These are phyloP conservation scores for Leptobrachium leishanense DNA, from an alignment of 2,113 vertebrate species.

Conservation along the genomic window DNA sequence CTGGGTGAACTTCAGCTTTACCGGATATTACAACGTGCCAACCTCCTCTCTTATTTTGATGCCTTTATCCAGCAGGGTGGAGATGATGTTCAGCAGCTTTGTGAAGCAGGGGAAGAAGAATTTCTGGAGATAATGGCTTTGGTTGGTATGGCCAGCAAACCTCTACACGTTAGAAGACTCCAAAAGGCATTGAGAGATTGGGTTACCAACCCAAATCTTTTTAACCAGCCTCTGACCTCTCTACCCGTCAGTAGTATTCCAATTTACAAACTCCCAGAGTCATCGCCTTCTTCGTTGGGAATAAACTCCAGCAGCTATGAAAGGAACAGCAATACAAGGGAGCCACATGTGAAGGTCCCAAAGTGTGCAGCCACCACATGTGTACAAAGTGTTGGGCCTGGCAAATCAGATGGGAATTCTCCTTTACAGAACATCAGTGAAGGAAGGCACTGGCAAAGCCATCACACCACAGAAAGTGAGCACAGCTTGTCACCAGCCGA, in stretches of 20 bases:
- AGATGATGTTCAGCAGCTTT: conserved; percentile 96
- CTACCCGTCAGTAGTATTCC: conserved; percentile 97
- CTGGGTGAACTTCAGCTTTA: conserved; percentile 97
- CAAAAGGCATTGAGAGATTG: conserved; percentile 97
- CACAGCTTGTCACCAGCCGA: conserved; percentile 88
- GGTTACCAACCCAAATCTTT: conserved; percentile 95
- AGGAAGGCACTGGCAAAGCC: conserved; percentile 81
- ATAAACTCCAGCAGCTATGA: conserved; percentile 72
- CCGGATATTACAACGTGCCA: conserved; percentile 92
- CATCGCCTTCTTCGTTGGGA: conserved; percentile 70
- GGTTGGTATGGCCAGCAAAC: conserved; percentile 97
- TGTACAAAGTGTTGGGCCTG: conserved; percentile 70
- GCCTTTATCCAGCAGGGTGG: conserved; percentile 98
- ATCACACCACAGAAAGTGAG: conserved; percentile 85
- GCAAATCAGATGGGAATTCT: conserved; percentile 70
- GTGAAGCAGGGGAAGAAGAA: conserved; percentile 95
- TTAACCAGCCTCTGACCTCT: conserved; percentile 94
- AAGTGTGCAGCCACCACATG: conserved; percentile 79
- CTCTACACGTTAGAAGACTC: conserved; percentile 89
- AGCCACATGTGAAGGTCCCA: conserved; percentile 81
- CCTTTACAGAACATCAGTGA: conserved; percentile 75
- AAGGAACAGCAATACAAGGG: conserved; percentile 68
- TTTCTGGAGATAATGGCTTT: conserved; percentile 98
- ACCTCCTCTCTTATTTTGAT: conserved; percentile 94
- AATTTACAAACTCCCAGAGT: conserved; percentile 92